A percentile compares a stretch with the other conserved stretches of the same genome.
phyloP scores from a whole-genome alignment of 2,113 vertebrate genomes.

The Psephotus haematonotus region DNA sequence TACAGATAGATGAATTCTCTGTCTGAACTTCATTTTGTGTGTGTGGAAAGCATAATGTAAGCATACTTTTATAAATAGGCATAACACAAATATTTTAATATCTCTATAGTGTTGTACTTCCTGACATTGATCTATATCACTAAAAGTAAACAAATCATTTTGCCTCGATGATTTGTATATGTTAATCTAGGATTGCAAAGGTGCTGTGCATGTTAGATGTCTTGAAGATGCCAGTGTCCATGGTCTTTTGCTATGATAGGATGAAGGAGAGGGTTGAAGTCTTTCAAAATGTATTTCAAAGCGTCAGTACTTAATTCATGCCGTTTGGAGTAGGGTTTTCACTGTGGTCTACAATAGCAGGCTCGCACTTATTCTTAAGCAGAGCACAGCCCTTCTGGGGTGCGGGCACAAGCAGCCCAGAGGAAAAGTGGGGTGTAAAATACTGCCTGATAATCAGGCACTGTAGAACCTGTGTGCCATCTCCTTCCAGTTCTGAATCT shows the following conservation, averaged over 20 bases:
- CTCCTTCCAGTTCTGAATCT: not conserved
- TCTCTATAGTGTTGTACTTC: not conserved
- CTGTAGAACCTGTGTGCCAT: fast-evolving
- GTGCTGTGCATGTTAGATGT: not conserved
- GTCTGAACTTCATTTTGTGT: not conserved
- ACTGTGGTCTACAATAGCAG: not conserved
- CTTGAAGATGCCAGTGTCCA: not conserved
- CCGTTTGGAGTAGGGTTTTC: not conserved
- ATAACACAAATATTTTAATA: not conserved
- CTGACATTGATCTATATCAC: not conserved
- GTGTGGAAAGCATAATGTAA: not conserved
- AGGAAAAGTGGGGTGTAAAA: not conserved
- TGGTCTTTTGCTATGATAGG: not conserved
- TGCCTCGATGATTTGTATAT: not conserved
- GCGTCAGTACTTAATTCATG: not conserved
- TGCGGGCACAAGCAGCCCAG: not conserved
- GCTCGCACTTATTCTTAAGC: not conserved
- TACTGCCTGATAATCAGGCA: fast-evolving
- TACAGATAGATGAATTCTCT: not conserved
- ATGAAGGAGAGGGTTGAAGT: not conserved
- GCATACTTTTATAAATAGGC: not conserved
- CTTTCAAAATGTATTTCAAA: not conserved
- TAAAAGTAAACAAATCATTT: not conserved
- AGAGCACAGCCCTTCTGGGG: not conserved
- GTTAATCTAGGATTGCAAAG: not conserved